A percentile compares a stretch with the other conserved stretches of the same genome.
Conservation (phyloP, 92 coral and sea anemone species). For the Zoanthus solanderi region DNA sequence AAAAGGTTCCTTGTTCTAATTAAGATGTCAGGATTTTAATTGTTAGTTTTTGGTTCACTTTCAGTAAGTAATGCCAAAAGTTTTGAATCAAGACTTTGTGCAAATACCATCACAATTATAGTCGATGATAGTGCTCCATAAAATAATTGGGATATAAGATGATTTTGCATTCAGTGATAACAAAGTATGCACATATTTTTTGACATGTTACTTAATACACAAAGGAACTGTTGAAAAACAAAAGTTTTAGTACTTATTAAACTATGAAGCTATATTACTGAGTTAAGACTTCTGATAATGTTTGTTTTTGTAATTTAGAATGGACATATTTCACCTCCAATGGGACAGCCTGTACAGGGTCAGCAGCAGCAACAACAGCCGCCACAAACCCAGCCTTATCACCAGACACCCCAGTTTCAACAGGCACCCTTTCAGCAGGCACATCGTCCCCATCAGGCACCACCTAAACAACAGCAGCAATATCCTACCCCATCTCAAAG, state of each 20-base stretch:
- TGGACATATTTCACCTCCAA: constrained; percentile 22
- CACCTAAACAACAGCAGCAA: constrained; percentile 25
- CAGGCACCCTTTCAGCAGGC: constrained; percentile 37
- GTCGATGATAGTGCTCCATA: no score
- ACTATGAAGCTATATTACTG: not conserved
- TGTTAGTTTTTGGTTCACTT: no score
- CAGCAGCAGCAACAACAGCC: constrained; percentile 39
- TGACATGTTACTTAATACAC: no score
- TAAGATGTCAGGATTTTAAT: no score
- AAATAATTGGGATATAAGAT: no score
- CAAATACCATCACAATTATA: no score
- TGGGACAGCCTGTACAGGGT: constrained; percentile 33
- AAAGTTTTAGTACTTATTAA: not conserved
- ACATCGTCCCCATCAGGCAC: not conserved
- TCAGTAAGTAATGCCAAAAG: no score
- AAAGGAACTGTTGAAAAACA: no score
- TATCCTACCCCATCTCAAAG: constrained; percentile 46
- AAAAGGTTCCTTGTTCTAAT: no score
- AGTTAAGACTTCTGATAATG: not conserved
- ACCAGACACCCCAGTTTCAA: constrained; percentile 44
- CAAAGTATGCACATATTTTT: no score
- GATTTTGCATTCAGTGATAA: no score
- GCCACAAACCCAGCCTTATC: constrained; percentile 23
- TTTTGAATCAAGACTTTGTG: no score
- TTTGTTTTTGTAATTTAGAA: constrained; percentile 22